Conservation (phyloP, 2,797 vertebrate genomes). For the Lutjanus campechanus region DNA sequence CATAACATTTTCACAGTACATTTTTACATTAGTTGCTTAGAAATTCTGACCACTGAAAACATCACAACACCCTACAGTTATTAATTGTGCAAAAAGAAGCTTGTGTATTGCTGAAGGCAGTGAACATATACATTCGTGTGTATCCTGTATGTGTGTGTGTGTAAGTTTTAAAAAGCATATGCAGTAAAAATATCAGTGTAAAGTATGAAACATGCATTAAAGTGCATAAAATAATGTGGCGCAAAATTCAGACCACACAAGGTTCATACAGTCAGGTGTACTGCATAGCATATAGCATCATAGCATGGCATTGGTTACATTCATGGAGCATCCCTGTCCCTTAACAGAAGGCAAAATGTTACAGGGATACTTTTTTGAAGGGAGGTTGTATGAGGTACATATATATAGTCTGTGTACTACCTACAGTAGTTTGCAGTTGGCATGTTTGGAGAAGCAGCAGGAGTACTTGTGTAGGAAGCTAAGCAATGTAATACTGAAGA, state of each 20-base stretch:
- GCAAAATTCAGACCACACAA: background rate
- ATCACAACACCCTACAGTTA: too few species aligned
- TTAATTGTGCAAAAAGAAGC: constrained; percentile 9
- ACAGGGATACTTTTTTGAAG: too few species aligned
- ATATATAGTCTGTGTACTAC: too few species aligned
- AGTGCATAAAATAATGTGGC: constrained; percentile 41
- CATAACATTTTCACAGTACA: background rate
- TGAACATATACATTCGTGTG: background rate
- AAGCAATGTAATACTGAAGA: too few species aligned
- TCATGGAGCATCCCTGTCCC: background rate
- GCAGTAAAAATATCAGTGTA: background rate
- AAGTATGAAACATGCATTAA: constrained; percentile 17
- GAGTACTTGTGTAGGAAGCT: too few species aligned
- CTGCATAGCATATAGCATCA: too few species aligned
- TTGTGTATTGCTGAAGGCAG: background rate
- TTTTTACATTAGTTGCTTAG: background rate
- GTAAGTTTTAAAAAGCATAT: background rate
- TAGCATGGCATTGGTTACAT: constrained; percentile 5
- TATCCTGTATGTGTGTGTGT: too few species aligned
- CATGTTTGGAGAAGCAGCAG: too few species aligned
- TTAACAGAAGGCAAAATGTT: background rate
- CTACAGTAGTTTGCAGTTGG: too few species aligned
- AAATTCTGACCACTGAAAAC: background rate
- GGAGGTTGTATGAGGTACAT: too few species aligned
- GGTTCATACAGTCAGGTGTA: background rate